Percentiles rank a stretch among this genome's conserved stretches.
Conservation (phyloP, 2,113 vertebrate species). For the Sinocyclocheilus anophthalmus region DNA sequence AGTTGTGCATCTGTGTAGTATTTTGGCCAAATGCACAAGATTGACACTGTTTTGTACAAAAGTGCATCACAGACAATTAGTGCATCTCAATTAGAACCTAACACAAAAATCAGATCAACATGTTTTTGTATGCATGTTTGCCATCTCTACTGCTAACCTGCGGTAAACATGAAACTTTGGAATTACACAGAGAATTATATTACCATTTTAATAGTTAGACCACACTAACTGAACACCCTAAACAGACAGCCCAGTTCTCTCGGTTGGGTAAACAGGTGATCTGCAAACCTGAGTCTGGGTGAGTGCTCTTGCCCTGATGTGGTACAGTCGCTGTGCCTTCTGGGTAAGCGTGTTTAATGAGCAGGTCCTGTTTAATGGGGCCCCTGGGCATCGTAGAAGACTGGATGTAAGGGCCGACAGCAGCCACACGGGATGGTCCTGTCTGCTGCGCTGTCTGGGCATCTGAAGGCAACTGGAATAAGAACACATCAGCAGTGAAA, state of each 20-base stretch:
- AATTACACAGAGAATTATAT: no score
- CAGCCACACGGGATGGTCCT: constrained; percentile 87
- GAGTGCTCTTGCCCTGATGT: constrained; percentile 70
- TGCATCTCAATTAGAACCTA: no score
- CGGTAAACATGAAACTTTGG: background rate
- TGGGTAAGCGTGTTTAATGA: constrained; percentile 87
- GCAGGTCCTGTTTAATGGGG: constrained; percentile 82
- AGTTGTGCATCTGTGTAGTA: background rate
- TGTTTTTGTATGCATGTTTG: background rate
- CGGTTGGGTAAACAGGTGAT: background rate
- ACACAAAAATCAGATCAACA: background rate
- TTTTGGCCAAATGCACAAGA: background rate
- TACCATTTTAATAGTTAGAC: background rate
- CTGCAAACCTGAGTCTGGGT: constrained; percentile 55
- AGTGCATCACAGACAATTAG: background rate
- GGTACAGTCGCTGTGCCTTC: constrained; percentile 80
- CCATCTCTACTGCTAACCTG: background rate
- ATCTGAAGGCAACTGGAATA: constrained; percentile 77
- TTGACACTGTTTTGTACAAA: background rate
- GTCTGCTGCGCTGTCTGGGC: constrained; percentile 76
- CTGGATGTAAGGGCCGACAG: constrained; percentile 96
- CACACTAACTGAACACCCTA: no score
- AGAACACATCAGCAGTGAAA: background rate
- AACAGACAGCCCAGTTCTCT: background rate
- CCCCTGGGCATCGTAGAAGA: constrained; percentile 93